Conservation (phyloP, 2,888 invertebrate genomes). For the Halocaridina rubra region DNA sequence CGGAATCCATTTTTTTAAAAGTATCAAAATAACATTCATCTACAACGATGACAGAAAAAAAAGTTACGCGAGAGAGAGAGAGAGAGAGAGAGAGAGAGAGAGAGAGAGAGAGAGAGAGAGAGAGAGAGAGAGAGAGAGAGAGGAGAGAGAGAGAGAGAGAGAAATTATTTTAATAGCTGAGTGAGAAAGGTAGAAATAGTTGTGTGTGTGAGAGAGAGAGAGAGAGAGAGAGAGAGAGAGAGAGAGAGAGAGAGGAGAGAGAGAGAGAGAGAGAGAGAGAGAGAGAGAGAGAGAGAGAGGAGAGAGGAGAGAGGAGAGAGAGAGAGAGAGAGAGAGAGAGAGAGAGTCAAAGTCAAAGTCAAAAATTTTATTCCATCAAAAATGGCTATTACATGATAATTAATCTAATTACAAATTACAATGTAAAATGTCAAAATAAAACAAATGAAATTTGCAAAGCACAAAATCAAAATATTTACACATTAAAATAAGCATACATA, state of each 20-base stretch:
- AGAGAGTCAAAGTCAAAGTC: too few species aligned
- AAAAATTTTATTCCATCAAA: too few species aligned
- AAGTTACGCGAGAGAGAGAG: too few species aligned
- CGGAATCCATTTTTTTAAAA: too few species aligned
- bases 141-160: not conserved
- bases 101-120: not conserved
- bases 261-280: not conserved
- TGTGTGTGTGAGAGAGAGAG: not conserved
- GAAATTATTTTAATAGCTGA: not conserved
- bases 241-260: not conserved
- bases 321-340: not conserved
- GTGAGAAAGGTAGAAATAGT: too few species aligned
- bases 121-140: not conserved
- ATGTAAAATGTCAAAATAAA: too few species aligned
- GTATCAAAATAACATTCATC: too few species aligned
- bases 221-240: conserved; percentile 7
- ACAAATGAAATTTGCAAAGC: too few species aligned
- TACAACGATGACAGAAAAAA: not conserved
- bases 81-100: not conserved
- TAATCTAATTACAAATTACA: too few species aligned
- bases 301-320: not conserved
- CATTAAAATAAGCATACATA: too few species aligned
- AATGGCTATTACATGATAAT: too few species aligned
- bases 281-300: not conserved
- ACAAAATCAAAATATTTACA: too few species aligned